phyloP scores from a whole-genome alignment of 2,113 vertebrate genomes.

The Uria aalge region DNA sequence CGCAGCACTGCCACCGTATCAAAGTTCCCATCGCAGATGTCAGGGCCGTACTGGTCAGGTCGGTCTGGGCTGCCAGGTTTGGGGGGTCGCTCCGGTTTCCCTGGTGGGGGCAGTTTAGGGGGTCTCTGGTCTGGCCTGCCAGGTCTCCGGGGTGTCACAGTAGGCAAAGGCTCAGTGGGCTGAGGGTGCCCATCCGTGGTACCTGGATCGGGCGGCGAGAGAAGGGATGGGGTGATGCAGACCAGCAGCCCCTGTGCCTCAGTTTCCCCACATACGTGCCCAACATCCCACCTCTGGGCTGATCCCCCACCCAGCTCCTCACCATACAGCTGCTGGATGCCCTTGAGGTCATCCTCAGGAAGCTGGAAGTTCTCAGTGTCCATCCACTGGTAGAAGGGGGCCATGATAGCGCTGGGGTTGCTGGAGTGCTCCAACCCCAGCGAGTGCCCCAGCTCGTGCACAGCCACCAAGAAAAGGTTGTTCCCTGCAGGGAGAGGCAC shows the following conservation, averaged over 20 bases:
- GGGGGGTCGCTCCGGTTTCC: conserved; percentile 80
- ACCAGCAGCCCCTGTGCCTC: neutral
- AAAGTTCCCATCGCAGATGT: conserved; percentile 95
- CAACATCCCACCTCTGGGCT: neutral
- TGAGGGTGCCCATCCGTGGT: conserved; percentile 74
- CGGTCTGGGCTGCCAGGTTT: conserved; percentile 75
- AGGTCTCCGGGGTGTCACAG: conserved; percentile 81
- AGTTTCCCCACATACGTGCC: accelerated
- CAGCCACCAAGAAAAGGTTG: conserved; percentile 92
- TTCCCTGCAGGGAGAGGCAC: conserved; percentile 75
- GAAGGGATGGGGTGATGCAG: neutral
- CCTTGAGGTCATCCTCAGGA: conserved; percentile 87
- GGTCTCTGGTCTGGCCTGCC: conserved; percentile 79
- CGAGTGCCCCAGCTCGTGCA: conserved; percentile 93
- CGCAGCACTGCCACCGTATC: conserved; percentile 90
- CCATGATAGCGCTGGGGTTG: conserved; percentile 90
- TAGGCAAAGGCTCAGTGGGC: conserved; percentile 83
- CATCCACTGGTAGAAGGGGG: conserved; percentile 96
- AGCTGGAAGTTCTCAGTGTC: conserved; percentile 89
- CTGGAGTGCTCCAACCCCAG: conserved; percentile 94
- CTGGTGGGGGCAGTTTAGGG: conserved; percentile 45
- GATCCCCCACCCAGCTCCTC: neutral
- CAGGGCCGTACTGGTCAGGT: conserved; percentile 85
- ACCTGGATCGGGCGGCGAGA: conserved; percentile 49
- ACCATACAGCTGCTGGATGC: conserved; percentile 96